Conservation (phyloP, 2,113 vertebrate genomes). For the Cavia aperea region DNA sequence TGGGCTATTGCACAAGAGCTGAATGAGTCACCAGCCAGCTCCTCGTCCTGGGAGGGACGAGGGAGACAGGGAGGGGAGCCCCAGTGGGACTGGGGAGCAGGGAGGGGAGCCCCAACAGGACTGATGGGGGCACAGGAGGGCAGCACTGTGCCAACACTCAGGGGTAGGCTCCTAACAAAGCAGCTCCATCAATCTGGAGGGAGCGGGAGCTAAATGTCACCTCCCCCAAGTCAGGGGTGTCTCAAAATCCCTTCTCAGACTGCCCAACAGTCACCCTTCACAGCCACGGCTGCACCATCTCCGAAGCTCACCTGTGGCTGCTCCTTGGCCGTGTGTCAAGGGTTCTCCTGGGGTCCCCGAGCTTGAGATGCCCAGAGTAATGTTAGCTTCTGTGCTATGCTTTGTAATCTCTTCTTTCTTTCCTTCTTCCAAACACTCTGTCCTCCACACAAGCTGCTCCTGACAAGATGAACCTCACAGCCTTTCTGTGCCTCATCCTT, state of each 20-base stretch:
- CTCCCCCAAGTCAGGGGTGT: background rate
- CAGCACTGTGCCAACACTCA: background rate
- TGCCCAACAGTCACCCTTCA: background rate
- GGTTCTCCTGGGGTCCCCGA: background rate
- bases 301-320: background rate
- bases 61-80: background rate
- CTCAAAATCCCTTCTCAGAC: background rate
- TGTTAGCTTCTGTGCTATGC: too few species aligned
- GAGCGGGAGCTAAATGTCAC: background rate
- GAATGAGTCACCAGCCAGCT: slow-evolving; percentile 56
- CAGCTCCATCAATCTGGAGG: slow-evolving; percentile 2
- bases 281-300: background rate
- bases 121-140: background rate
- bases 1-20: slow-evolving; percentile 44
- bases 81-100: background rate
- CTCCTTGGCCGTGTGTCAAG: background rate
- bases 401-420: background rate
- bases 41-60: background rate
- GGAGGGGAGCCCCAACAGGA: background rate
- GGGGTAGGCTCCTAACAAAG: slow-evolving; percentile 26
- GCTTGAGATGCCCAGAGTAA: rapidly evolving
- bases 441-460: background rate
- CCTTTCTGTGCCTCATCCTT: background rate
- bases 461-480: background rate
- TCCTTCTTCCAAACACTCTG: background rate